phyloP scores from a whole-genome alignment of 2,113 vertebrate species.

The Anas platyrhynchos region DNA sequence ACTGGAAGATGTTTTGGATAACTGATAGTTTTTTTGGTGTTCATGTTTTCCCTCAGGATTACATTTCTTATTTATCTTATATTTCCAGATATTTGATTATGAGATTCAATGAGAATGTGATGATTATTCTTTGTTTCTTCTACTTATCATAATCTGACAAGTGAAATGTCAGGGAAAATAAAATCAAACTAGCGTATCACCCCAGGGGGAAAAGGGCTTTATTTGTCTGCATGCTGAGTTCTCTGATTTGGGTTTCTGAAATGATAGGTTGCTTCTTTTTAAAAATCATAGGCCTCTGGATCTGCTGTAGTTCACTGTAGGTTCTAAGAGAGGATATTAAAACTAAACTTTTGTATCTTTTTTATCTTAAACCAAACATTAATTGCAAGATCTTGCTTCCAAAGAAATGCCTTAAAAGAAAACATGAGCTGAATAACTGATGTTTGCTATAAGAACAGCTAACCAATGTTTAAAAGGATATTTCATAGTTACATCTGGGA shows the following conservation, averaged over 20 bases:
- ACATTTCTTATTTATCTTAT: conserved; percentile 50
- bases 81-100: conserved; percentile 64
- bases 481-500: not conserved
- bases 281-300: conserved; percentile 13
- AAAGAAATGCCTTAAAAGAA: not conserved
- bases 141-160: conserved; percentile 70
- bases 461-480: not conserved
- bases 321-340: not conserved
- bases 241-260: conserved; percentile 25
- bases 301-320: not conserved
- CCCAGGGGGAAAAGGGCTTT: conserved; percentile 21
- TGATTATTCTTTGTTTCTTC: conserved; percentile 66
- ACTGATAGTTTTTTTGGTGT: not conserved
- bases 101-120: conserved; percentile 46
- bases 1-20: not conserved
- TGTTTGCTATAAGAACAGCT: not conserved
- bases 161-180: conserved; percentile 71
- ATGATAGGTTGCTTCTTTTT: not conserved
- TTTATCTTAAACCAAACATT: not conserved
- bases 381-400: not conserved
- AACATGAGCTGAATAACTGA: not conserved
- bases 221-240: conserved; percentile 5
- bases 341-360: not conserved
- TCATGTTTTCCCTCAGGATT: conserved; percentile 23
- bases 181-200: conserved; percentile 55